Percentiles rank a stretch among this genome's conserved stretches.
phyloP scores from a whole-genome alignment of 1,140 invertebrate genomes.

The Eubasilissa regina region DNA sequence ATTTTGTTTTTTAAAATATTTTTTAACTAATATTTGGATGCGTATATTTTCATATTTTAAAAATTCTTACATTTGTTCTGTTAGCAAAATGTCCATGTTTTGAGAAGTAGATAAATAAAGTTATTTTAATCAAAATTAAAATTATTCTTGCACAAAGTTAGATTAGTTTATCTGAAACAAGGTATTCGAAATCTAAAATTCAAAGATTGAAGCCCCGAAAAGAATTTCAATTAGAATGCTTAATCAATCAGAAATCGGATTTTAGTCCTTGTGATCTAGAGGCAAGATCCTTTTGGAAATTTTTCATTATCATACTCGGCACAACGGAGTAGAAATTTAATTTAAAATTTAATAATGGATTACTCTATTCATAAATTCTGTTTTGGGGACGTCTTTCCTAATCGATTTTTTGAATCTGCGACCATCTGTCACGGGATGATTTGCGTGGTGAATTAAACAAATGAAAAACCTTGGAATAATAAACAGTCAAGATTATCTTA shows the following conservation, averaged over 20 bases:
- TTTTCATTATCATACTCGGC: slow-evolving; percentile 12
- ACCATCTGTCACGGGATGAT: too few relatives aligned
- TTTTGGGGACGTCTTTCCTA: neutral
- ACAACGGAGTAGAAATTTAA: neutral
- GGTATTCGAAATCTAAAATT: slow-evolving; percentile 5
- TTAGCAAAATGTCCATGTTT: too few relatives aligned
- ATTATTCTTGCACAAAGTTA: slow-evolving; percentile 5
- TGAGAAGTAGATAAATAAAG: too few relatives aligned
- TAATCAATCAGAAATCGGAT: slow-evolving; percentile 26
- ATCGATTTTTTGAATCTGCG: too few relatives aligned
- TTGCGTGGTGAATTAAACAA: too few relatives aligned
- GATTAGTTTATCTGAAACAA: slow-evolving; percentile 23
- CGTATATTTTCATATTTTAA: too few relatives aligned
- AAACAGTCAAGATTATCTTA: too few relatives aligned
- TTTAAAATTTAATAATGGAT: slow-evolving; percentile 18
- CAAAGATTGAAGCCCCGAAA: slow-evolving; percentile 1
- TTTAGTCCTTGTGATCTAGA: neutral
- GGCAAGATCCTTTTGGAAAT: neutral
- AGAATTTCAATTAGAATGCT: slow-evolving; percentile 23
- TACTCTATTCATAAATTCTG: slow-evolving; percentile 9
- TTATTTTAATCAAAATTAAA: neutral
- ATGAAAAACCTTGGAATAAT: too few relatives aligned
- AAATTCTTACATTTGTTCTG: too few relatives aligned
- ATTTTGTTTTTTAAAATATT: too few relatives aligned
- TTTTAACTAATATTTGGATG: too few relatives aligned